Conservation (phyloP, 2,888 invertebrate genomes). For the Cephalotes varians region DNA sequence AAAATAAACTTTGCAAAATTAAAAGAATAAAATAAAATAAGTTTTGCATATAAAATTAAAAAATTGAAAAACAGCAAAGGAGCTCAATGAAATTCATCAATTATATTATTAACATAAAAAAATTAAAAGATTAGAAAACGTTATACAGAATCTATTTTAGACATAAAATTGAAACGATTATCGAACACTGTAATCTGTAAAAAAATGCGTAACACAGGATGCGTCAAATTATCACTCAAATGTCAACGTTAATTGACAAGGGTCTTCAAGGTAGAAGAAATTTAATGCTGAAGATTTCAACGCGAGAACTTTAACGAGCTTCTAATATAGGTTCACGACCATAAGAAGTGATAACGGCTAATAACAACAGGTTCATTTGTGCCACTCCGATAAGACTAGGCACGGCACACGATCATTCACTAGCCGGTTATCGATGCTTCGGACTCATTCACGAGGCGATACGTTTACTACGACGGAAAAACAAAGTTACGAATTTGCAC, state of each 20-base stretch:
- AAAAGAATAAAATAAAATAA: background rate
- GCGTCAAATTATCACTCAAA: background rate
- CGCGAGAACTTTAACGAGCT: constrained; percentile 45
- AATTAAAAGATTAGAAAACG: background rate
- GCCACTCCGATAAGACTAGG: constrained; percentile 43
- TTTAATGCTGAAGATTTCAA: constrained; percentile 16
- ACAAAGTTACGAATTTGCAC: constrained; percentile 25
- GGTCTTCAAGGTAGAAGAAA: constrained; percentile 29
- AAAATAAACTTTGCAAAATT: background rate
- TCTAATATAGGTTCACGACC: constrained; percentile 42
- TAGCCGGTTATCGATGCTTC: constrained; percentile 16
- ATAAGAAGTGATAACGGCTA: constrained; percentile 53
- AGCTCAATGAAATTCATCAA: background rate
- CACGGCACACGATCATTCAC: constrained; percentile 38
- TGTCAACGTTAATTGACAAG: constrained; percentile 32
- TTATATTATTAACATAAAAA: background rate
- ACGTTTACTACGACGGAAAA: constrained; percentile 9
- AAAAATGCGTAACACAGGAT: background rate
- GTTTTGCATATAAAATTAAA: background rate
- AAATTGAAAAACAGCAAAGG: background rate
- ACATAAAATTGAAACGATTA: background rate
- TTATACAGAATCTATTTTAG: background rate
- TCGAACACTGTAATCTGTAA: background rate
- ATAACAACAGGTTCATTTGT: constrained; percentile 47
- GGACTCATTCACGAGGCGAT: constrained; percentile 21